Evolutionary conservation across 2,888 invertebrate genomes (phyloP), one percentile per base, ranked within the genome.

Genomic region (Hypercompe scribonia): DNA sequence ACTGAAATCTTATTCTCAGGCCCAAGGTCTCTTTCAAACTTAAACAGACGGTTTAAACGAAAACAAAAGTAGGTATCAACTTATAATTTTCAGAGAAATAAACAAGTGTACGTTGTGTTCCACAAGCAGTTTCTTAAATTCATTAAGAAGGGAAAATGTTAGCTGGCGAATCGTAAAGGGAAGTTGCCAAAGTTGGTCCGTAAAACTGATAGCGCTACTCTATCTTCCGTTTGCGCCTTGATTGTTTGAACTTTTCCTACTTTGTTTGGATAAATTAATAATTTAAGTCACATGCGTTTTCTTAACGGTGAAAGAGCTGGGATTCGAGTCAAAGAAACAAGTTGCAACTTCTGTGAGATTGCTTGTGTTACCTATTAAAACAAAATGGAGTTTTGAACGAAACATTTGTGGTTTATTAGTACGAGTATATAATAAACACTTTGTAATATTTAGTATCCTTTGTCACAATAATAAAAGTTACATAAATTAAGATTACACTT

Each of bases 91-190:
- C 66, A 70, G 39, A 76, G 64, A 75, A 76, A 81, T 78, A 83
- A 81, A 82, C 81, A 78, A 77, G 61, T 31, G 71, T 33, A 69
- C 46, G 31, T 72, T 79, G 73, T 74, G 82, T 87, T 82, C 73
- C 82, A 64, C 78, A 79, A 78, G 78, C 79, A 81, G 78, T 85
- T 81, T 82, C 83, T 85, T 87, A 89, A 90, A 90, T 88, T 89
- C 84, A 90, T 91, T 88, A 88, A 84, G 85, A 81, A 77, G 74
- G 82, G 82, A 83, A 86, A 87, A 85, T 88, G 85, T 89, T 85
- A 82, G 78, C 79, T 69, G 72, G 74, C 79, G 83, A 80, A 81
- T 83, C 81, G 81, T 85, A 84, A 82, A 82, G 82, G 80, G 84
- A 89, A 87, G 84, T 86, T 81, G 61, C 68, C 70, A 58, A 87